Evolutionary conservation across 2,113 vertebrate genomes (phyloP).

Genomic region (Natator depressus): DNA sequence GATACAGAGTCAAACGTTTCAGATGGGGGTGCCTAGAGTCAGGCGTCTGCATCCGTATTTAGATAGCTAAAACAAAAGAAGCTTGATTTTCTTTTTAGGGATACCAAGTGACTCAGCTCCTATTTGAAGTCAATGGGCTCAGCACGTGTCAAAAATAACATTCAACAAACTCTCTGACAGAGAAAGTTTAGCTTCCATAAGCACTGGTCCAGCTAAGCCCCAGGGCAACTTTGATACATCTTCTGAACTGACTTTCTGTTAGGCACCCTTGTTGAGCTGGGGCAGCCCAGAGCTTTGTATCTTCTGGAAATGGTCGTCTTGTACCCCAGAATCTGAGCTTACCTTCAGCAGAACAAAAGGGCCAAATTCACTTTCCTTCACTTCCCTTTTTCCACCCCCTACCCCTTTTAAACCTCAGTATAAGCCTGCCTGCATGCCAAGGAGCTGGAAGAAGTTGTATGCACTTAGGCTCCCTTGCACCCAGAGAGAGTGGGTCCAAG

Average conservation of each 20-base stretch:
- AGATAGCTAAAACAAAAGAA: neutral
- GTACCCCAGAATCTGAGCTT: too few relatives aligned
- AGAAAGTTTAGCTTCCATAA: neutral
- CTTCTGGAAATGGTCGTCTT: neutral
- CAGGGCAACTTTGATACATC: too few relatives aligned
- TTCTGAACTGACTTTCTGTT: too few relatives aligned
- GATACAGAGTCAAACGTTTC: conserved; percentile 54
- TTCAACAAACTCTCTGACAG: neutral
- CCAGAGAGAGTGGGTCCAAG: neutral
- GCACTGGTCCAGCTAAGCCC: too few relatives aligned
- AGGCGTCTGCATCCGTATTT: conserved; percentile 50
- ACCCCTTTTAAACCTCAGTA: neutral
- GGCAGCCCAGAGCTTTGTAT: too few relatives aligned
- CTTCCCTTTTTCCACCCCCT: neutral
- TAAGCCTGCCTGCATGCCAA: neutral
- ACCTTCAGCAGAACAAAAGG: too few relatives aligned
- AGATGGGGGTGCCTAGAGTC: conserved; percentile 58
- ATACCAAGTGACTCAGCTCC: conserved; percentile 39
- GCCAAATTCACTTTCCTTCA: neutral
- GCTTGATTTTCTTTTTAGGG: conserved; percentile 63
- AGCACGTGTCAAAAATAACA: conserved; percentile 9
- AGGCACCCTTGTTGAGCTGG: neutral
- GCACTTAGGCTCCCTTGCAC: neutral
- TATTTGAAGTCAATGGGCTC: conserved; percentile 26
- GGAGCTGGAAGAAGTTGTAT: neutral